Evolutionary conservation across 2,888 invertebrate species (phyloP).

Genomic region (Tribolium freemani): DNA sequence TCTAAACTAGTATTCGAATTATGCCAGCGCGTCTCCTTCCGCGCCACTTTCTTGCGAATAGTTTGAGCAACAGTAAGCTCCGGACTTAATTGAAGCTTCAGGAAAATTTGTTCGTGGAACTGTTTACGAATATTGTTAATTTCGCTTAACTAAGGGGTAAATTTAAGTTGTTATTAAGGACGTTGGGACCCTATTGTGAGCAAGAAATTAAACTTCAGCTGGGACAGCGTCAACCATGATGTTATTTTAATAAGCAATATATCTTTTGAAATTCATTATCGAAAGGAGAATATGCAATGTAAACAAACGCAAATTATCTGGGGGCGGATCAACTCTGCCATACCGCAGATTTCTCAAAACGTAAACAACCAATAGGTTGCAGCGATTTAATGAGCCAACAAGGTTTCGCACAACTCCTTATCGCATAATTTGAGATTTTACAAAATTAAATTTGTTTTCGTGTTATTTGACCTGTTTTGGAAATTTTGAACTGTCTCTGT

Average conservation of each 20-base stretch:
- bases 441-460: no score
- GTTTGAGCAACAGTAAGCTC: slow-evolving; percentile 27
- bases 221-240: slow-evolving; percentile 1
- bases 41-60: slow-evolving; percentile 8
- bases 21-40: slow-evolving; percentile 10
- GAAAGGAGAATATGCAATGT: background rate
- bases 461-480: no score
- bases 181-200: background rate
- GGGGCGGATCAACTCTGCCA: background rate
- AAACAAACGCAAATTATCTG: background rate
- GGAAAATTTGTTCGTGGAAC: slow-evolving; percentile 19
- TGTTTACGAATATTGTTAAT: slow-evolving; percentile 33
- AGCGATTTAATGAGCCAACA: background rate
- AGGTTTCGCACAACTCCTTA: no score
- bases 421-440: no score
- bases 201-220: slow-evolving; percentile 11
- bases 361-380: slow-evolving; percentile 4
- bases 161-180: slow-evolving; percentile 23
- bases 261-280: slow-evolving; percentile 19
- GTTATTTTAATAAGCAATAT: slow-evolving; percentile 15
- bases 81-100: slow-evolving; percentile 21
- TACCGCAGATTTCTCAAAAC: slow-evolving; percentile 4
- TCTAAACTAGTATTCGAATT: slow-evolving; percentile 46
- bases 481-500: background rate
- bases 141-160: slow-evolving; percentile 13